Base-by-base conservation (phyloP, 2,113 vertebrate genomes). In the Dicaeum eximium region DNA sequence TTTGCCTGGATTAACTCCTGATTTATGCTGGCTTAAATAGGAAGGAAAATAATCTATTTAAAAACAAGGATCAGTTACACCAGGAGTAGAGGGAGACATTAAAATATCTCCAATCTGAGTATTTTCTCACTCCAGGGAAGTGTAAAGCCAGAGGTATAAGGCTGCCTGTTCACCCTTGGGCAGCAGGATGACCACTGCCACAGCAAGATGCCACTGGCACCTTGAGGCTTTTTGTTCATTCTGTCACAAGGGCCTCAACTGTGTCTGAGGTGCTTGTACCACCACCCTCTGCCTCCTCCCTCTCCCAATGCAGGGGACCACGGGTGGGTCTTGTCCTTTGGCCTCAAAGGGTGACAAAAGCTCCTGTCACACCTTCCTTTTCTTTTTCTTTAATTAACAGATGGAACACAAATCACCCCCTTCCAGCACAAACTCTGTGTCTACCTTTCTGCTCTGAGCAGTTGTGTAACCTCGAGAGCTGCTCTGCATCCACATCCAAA, bases 41-140 rank as follows among this genome's bases (percentile, higher is more conserved):
- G 45, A 45, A 82, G 87, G 73, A 82, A 79, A 92, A 92, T 35
- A 57, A 84, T 80, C 86, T 92, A 60, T 80, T 86, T 91, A 53
- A 91, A 91, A 92, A 92, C 73, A 87, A 87, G 80, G 20, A 40
- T 81, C 3, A 0, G 48, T 82, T 66, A 70, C 35, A 84, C 30
- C 30, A 77, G 57, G 31, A 92, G 66, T 54, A 80, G 48, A 82
- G 23, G 7, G 20, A 95, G 37, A 58, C 16, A 65, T 64, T 81
- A 86, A 91, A 75, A 79, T 61, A 33, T 79, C 69, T 64, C 45
- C 48, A 72, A 6, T 47, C 20, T 69, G 57, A 85, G 53, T 44
- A 75, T 45, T 77, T 88, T 75, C 57, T 81, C 5, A 3, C 45
- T 48, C 28, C 38, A 38, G 70, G 45, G 33, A 85, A 75, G 42